A percentile compares a stretch with the other conserved stretches of the same genome.
Conservation (phyloP, 2,888 invertebrate genomes). For the Sturmia bella region DNA sequence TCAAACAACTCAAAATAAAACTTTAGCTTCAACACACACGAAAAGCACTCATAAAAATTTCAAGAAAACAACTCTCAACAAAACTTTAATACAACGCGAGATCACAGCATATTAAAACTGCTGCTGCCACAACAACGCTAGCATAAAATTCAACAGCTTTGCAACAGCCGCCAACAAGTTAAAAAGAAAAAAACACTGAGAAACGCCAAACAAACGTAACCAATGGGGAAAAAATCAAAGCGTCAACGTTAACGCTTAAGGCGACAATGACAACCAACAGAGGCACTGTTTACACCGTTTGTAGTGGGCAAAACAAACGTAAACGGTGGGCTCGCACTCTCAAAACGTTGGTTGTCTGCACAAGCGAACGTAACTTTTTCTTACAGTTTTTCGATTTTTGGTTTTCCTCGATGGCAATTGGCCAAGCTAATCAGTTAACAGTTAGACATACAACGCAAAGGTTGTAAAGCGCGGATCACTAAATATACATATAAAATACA, state of each 20-base stretch:
- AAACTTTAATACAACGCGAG: constrained; percentile 36
- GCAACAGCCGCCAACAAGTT: not conserved
- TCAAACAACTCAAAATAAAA: constrained; percentile 12
- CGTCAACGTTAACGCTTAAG: constrained; percentile 67
- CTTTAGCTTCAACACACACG: not conserved
- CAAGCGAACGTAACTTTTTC: constrained; percentile 47
- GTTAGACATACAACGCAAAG: constrained; percentile 77
- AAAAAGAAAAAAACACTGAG: not conserved
- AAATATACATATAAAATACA: too few species aligned
- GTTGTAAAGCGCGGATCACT: constrained; percentile 72
- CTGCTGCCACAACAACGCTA: constrained; percentile 12
- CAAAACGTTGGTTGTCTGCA: constrained; percentile 59
- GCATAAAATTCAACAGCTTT: constrained; percentile 38
- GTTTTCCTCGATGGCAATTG: constrained; percentile 78
- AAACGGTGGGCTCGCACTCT: constrained; percentile 38
- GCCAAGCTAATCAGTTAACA: constrained; percentile 77
- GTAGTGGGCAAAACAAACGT: constrained; percentile 45
- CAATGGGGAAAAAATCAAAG: constrained; percentile 48
- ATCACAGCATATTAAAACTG: constrained; percentile 17
- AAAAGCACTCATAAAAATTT: constrained; percentile 26
- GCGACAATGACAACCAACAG: constrained; percentile 67
- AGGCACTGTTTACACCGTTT: constrained; percentile 65
- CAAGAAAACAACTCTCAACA: not conserved
- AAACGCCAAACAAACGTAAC: constrained; percentile 2
- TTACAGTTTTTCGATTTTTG: constrained; percentile 54